Percentiles rank a stretch among this genome's conserved stretches.
Conservation (phyloP, 2,888 invertebrate genomes). For the Malthinus seriepunctatus region DNA sequence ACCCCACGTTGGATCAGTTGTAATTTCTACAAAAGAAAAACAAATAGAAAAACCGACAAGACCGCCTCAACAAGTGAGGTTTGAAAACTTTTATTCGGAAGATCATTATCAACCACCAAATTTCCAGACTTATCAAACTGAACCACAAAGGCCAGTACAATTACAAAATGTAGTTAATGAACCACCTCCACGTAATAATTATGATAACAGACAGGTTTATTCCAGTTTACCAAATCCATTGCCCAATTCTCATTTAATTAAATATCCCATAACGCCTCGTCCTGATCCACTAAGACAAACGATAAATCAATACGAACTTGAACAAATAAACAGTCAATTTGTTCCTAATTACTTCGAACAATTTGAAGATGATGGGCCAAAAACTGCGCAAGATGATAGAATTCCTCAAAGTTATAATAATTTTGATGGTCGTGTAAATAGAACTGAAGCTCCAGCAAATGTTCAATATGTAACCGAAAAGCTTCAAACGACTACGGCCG, state of each 20-base stretch:
- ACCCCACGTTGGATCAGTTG: constrained; percentile 85
- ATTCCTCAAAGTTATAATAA: background rate
- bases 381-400: background rate
- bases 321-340: constrained; percentile 35
- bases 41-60: constrained; percentile 9
- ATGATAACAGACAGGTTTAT: background rate
- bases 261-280: background rate
- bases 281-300: constrained; percentile 19
- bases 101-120: constrained; percentile 6
- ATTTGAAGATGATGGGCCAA: background rate
- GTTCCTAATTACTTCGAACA: constrained; percentile 17
- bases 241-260: background rate
- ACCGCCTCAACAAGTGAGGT: constrained; percentile 8
- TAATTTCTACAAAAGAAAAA: constrained; percentile 56
- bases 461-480: background rate
- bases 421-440: background rate
- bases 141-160: constrained; percentile 7
- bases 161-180: constrained; percentile 18
- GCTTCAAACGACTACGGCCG: background rate
- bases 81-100: constrained; percentile 10
- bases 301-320: constrained; percentile 35
- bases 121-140: constrained; percentile 2
- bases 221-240: background rate
- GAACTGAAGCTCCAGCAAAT: background rate
- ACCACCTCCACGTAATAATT: constrained; percentile 10